Conservation (phyloP, 1,140 invertebrate genomes). For the Orussus abietinus region DNA sequence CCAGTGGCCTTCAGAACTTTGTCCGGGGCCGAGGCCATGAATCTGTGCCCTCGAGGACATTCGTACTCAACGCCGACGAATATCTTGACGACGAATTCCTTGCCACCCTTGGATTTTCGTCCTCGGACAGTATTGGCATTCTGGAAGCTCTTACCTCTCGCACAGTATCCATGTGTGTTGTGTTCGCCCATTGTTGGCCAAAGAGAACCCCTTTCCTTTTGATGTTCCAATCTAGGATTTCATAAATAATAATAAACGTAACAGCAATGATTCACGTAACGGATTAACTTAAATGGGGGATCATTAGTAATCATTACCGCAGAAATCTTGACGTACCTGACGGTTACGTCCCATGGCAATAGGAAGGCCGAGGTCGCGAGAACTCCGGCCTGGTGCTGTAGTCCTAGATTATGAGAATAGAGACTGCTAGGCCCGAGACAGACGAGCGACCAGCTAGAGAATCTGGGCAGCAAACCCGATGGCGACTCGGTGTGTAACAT, state of each 20-base stretch:
- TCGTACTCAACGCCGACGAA: slow-evolving; percentile 97
- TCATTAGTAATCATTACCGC: too few relatives aligned
- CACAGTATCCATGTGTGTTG: slow-evolving; percentile 30
- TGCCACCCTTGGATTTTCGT: slow-evolving; percentile 50
- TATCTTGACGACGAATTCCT: slow-evolving; percentile 80
- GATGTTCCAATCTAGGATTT: slow-evolving; percentile 43
- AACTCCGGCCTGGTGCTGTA: slow-evolving; percentile 82
- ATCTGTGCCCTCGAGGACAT: slow-evolving; percentile 90
- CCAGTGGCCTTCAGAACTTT: slow-evolving; percentile 76
- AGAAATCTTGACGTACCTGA: too few relatives aligned
- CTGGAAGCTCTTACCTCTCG: slow-evolving; percentile 43
- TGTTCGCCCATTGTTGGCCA: slow-evolving; percentile 46
- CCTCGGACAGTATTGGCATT: slow-evolving; percentile 43
- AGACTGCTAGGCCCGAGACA: slow-evolving; percentile 86
- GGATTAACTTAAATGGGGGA: background rate
- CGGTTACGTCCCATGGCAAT: slow-evolving; percentile 91
- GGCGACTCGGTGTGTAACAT: slow-evolving; percentile 84
- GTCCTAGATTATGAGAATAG: slow-evolving; percentile 86
- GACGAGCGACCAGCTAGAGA: slow-evolving; percentile 89
- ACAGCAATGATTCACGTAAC: background rate
- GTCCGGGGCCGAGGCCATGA: slow-evolving; percentile 89
- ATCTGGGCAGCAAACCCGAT: slow-evolving; percentile 75
- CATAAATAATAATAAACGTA: slow-evolving; percentile 8
- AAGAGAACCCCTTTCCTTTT: slow-evolving; percentile 45
- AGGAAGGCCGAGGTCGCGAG: slow-evolving; percentile 85